phyloP scores from a whole-genome alignment of 2,113 vertebrate genomes.

The Xyrauchen texanus region DNA sequence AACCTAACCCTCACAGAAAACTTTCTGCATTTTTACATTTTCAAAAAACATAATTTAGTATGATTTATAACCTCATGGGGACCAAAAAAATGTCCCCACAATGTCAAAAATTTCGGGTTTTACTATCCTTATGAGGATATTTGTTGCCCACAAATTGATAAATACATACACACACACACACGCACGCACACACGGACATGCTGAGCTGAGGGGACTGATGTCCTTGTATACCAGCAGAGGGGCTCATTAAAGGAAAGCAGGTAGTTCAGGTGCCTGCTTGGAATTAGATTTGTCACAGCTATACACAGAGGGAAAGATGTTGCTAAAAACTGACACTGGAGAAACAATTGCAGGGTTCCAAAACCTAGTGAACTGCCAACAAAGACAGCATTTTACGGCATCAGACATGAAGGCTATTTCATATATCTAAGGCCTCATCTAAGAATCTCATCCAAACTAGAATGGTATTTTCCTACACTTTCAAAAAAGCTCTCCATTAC shows the following conservation, averaged over 20 bases:
- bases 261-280: not conserved
- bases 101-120: too few relatives aligned
- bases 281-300: not conserved
- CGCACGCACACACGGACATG: not conserved
- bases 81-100: too few relatives aligned
- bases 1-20: too few relatives aligned
- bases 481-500: too few relatives aligned
- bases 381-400: not conserved
- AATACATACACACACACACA: slow-evolving; percentile 12
- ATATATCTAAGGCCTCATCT: too few relatives aligned
- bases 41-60: too few relatives aligned
- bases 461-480: too few relatives aligned
- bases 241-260: not conserved
- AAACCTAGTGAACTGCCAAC: not conserved
- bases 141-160: too few relatives aligned
- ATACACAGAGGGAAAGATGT: not conserved
- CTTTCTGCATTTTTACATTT: too few relatives aligned
- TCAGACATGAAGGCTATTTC: not conserved
- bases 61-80: too few relatives aligned
- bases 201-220: slow-evolving; percentile 5
- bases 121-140: too few relatives aligned
- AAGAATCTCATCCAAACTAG: too few relatives aligned
- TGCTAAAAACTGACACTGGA: not conserved
- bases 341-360: not conserved
- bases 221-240: not conserved